These are phyloP conservation scores for Antedon bifida DNA, from an alignment of 35 echinoderm and acorn worm genomes.

Conservation along the genomic window DNA sequence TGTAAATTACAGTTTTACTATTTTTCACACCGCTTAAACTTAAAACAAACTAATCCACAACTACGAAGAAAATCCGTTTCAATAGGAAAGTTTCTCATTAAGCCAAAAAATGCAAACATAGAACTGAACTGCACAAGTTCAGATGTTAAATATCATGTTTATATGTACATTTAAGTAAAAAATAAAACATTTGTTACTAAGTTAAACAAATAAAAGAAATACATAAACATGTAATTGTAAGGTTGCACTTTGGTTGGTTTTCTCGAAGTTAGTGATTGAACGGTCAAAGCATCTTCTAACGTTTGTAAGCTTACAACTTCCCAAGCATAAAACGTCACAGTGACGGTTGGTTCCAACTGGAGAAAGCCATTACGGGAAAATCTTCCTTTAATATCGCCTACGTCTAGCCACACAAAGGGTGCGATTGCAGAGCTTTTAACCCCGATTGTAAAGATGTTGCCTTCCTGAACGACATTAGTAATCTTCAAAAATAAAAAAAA, in stretches of 20 bases:
- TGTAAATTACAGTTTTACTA: no score
- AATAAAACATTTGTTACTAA: background rate
- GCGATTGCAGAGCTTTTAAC: slow-evolving; percentile 31
- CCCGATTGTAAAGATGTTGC: slow-evolving; percentile 26
- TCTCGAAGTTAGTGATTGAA: slow-evolving; percentile 24
- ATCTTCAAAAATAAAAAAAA: slow-evolving; percentile 2
- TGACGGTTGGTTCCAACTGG: slow-evolving; percentile 9
- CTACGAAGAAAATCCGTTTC: no score
- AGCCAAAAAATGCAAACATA: no score
- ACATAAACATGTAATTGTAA: background rate
- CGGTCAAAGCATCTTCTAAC: slow-evolving; percentile 25
- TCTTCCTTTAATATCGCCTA: slow-evolving; percentile 21
- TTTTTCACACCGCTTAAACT: no score
- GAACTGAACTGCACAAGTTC: no score
- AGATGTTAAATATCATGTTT: no score
- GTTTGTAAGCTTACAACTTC: slow-evolving; percentile 19
- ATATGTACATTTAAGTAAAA: background rate
- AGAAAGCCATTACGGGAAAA: slow-evolving; percentile 91
- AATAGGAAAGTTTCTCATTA: no score
- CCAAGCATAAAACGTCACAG: slow-evolving; percentile 54
- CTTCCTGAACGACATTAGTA: slow-evolving; percentile 3
- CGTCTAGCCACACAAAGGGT: slow-evolving; percentile 73
- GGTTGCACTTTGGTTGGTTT: background rate
- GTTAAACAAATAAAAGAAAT: background rate
- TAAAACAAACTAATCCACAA: no score